Evolutionary conservation across 2,888 invertebrate species (phyloP).

Genomic region (Agrotis exclamationis): DNA sequence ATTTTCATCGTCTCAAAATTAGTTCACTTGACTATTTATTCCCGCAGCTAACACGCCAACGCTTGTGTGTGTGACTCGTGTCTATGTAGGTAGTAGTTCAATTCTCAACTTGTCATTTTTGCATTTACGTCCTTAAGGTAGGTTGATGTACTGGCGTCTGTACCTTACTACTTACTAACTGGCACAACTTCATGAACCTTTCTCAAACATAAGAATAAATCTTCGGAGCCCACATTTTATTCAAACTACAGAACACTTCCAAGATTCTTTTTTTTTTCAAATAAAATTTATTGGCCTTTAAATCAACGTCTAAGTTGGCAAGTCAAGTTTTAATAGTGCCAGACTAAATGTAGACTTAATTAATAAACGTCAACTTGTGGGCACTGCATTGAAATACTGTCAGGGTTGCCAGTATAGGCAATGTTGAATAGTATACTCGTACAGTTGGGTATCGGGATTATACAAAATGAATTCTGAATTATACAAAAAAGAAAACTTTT

Average conservation of each 20-base stretch:
- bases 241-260: conserved; percentile 12
- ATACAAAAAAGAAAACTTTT: too few species aligned
- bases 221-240: conserved; percentile 21
- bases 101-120: too few species aligned
- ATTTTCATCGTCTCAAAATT: too few species aligned
- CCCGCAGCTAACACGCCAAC: too few species aligned
- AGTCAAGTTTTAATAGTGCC: conserved; percentile 64
- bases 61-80: too few species aligned
- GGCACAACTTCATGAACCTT: conserved; percentile 4
- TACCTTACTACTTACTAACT: neutral
- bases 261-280: conserved; percentile 48
- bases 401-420: neutral
- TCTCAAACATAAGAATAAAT: conserved; percentile 18
- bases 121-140: too few species aligned
- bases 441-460: neutral
- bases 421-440: too few species aligned
- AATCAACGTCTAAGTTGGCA: conserved; percentile 64
- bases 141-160: too few species aligned
- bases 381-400: conserved; percentile 53
- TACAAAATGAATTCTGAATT: neutral
- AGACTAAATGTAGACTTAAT: conserved; percentile 62
- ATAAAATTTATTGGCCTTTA: conserved; percentile 64
- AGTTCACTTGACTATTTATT: too few species aligned
- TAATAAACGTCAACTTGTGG: conserved; percentile 66
- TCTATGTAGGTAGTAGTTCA: too few species aligned